Evolutionary conservation across 2,888 invertebrate genomes (phyloP), one percentile per base, ranked within the genome.

Genomic region (Nasonovia ribisnigri): DNA sequence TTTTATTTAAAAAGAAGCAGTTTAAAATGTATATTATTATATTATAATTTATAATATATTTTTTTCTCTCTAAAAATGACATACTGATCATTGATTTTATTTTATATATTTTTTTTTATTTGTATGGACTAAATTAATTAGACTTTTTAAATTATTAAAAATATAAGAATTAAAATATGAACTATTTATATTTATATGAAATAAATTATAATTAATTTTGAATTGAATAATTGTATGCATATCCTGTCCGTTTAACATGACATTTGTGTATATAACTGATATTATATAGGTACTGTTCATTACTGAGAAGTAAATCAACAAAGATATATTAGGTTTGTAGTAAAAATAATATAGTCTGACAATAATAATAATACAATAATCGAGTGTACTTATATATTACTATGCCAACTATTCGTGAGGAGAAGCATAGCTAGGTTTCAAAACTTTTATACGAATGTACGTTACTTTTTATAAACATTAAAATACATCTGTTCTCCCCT

Each of bases 381-480:
- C 77, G 20, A 77, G 3, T 2, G 20, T 77, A 77, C 77, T 77
- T 77, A 77, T 20, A 20, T 77, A 36, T 77, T 77, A n/a, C n/a
- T n/a, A 77, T 77, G 2, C 20, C 36, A 77, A 77, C 77, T 77
- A 77, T 77, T 36, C 8, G 20, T 11, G 36, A 20, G 36, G 20
- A 77, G 36, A 77, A 77, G 77, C 42, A 46, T 46, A 36, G 36
- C 36, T 77, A 77, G 77, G 36, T 77, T 77, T 77, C 77, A 77
- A 77, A 77, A 77, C 77, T 77, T 67, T 77, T 77, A 36, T 77
- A 36, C 36, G 36, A 86, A 46, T 86, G 20, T 36, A 67, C 48
- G 42, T 60, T 54, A 87, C 46, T 92, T 87, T 67, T 88, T 48
- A 77, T 67, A 42, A 92, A 92, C 51, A 77, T 88, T 54, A 51